These are phyloP conservation scores for Pachymerium ferrugineum DNA, from an alignment of 2,888 invertebrate species.

Conservation along the genomic window DNA sequence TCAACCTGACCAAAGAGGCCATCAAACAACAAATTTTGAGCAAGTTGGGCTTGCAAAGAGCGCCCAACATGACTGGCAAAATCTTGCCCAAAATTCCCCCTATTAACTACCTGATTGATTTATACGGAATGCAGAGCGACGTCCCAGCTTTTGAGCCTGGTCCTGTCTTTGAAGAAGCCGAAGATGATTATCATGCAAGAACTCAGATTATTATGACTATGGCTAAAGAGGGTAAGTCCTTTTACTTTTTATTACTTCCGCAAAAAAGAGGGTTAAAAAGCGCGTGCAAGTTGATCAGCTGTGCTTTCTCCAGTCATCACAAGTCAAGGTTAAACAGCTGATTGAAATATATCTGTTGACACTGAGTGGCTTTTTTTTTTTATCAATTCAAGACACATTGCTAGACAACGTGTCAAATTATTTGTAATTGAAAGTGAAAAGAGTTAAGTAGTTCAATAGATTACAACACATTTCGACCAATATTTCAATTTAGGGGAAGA, in stretches of 20 bases:
- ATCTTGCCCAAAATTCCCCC: constrained; percentile 55
- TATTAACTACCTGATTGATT: constrained; percentile 48
- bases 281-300: constrained; percentile 25
- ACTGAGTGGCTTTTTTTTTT: not conserved
- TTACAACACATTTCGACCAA: too few species aligned
- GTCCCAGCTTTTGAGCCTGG: constrained; percentile 49
- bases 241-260: too few species aligned
- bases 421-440: constrained; percentile 1
- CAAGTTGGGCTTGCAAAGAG: constrained; percentile 56
- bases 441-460: too few species aligned
- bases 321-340: constrained; percentile 15
- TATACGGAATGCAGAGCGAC: constrained; percentile 52
- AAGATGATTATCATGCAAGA: constrained; percentile 62
- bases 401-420: not conserved
- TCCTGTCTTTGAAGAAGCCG: constrained; percentile 53
- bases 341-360: constrained; percentile 21
- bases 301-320: constrained; percentile 8
- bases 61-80: constrained; percentile 60
- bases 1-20: constrained; percentile 54
- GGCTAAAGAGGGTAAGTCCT: constrained; percentile 54
- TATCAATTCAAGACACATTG: not conserved
- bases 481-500: too few species aligned
- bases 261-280: not conserved
- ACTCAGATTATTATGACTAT: constrained; percentile 64
- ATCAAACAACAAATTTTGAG: constrained; percentile 59